phyloP scores from a whole-genome alignment of 2,113 vertebrate genomes.

The Cyprinodon tularosa region DNA sequence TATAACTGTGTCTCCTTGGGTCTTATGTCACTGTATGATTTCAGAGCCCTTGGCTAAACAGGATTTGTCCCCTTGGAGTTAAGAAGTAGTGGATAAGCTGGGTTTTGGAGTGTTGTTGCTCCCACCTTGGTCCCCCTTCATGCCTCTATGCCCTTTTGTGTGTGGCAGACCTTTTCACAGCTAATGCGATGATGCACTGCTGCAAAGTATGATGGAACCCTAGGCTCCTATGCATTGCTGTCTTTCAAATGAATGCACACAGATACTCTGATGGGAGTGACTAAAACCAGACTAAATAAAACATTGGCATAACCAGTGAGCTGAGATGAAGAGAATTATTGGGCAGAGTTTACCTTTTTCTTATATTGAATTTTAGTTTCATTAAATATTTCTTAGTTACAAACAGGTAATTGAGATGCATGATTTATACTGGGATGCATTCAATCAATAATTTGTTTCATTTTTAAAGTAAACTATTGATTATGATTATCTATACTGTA shows the following conservation, averaged over 20 bases:
- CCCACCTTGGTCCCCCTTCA: conserved; percentile 30
- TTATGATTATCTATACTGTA: too few species aligned
- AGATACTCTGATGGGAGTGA: conserved; percentile 39
- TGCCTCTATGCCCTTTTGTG: conserved; percentile 27
- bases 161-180: conserved; percentile 36
- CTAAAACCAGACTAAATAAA: conserved; percentile 72
- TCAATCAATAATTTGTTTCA: too few species aligned
- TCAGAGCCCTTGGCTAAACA: conserved; percentile 48
- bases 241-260: conserved; percentile 4
- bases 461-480: too few species aligned
- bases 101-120: conserved; percentile 47
- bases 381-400: too few species aligned
- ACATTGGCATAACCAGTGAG: conserved; percentile 37
- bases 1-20: conserved; percentile 18
- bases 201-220: conserved; percentile 52
- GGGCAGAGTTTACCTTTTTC: neutral
- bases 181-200: conserved; percentile 76
- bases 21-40: conserved; percentile 41
- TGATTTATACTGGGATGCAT: too few species aligned
- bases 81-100: conserved; percentile 50
- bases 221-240: conserved; percentile 44
- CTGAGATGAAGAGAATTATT: neutral
- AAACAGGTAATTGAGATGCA: too few species aligned
- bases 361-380: too few species aligned
- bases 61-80: conserved; percentile 53